Conservation (phyloP, 1,140 invertebrate genomes). For the Hormaphis cornu region DNA sequence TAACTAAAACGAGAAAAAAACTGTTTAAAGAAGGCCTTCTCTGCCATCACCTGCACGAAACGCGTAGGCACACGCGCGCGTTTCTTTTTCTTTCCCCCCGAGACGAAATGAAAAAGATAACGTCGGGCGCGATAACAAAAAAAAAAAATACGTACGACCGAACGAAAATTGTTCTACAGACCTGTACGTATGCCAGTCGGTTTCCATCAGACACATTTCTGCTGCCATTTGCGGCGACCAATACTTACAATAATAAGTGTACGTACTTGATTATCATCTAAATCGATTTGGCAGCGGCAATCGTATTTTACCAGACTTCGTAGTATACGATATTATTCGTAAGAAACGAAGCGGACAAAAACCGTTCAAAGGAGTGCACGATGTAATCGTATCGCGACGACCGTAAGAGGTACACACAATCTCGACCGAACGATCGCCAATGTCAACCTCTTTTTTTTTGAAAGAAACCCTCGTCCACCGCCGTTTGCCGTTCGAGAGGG, state of each 20-base stretch:
- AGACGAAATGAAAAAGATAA: no score
- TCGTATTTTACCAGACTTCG: not conserved
- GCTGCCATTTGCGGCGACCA: not conserved
- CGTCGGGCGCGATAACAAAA: no score
- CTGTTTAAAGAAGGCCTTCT: no score
- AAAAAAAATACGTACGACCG: no score
- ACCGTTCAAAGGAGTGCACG: not conserved
- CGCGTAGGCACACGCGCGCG: no score
- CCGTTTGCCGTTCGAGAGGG: not conserved
- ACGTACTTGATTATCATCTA: conserved; percentile 1
- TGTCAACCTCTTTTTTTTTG: not conserved
- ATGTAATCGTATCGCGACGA: not conserved
- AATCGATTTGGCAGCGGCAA: not conserved
- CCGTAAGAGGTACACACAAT: not conserved
- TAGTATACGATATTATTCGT: not conserved
- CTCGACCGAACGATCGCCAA: not conserved
- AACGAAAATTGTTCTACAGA: no score
- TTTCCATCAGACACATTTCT: not conserved
- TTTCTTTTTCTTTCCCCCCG: no score
- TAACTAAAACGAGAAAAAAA: no score
- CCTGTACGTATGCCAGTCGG: no score
- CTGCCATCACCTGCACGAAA: no score
- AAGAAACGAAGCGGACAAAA: not conserved
- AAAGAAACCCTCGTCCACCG: not conserved
- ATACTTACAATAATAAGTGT: not conserved